Evolutionary conservation across 1,140 invertebrate genomes (phyloP).

Genomic region (Mactra quadrangularis): DNA sequence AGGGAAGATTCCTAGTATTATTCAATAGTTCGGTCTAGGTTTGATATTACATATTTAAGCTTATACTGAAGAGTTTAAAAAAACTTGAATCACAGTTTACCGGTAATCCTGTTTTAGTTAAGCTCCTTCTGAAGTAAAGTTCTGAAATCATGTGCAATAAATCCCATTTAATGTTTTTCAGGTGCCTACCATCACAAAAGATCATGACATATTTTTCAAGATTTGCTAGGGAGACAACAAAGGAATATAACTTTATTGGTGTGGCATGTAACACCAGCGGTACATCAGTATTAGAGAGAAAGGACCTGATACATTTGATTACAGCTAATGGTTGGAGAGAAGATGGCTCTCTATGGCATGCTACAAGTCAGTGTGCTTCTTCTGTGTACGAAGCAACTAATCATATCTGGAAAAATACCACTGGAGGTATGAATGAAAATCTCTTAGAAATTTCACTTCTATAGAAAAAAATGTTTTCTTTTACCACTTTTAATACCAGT

Average conservation of each 20-base stretch:
- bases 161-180: too few relatives aligned
- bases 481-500: too few relatives aligned
- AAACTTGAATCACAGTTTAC: too few relatives aligned
- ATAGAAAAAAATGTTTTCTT: too few relatives aligned
- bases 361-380: slow-evolving; percentile 78
- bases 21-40: too few relatives aligned
- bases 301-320: slow-evolving; percentile 76
- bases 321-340: slow-evolving; percentile 80
- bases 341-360: slow-evolving; percentile 76
- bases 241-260: slow-evolving; percentile 79
- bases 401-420: slow-evolving; percentile 71
- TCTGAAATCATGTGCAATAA: too few relatives aligned
- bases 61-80: too few relatives aligned
- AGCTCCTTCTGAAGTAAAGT: too few relatives aligned
- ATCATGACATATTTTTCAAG: slow-evolving; percentile 74
- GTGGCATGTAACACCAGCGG: slow-evolving; percentile 76
- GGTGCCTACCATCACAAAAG: slow-evolving; percentile 78
- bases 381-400: slow-evolving; percentile 73
- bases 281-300: slow-evolving; percentile 65
- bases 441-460: too few relatives aligned
- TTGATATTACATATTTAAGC: too few relatives aligned
- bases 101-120: too few relatives aligned
- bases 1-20: too few relatives aligned
- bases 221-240: slow-evolving; percentile 75
- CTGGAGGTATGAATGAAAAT: slow-evolving; percentile 62